Evolutionary conservation across 2,888 invertebrate species (phyloP).

Genomic region (Thymelicus lineola): DNA sequence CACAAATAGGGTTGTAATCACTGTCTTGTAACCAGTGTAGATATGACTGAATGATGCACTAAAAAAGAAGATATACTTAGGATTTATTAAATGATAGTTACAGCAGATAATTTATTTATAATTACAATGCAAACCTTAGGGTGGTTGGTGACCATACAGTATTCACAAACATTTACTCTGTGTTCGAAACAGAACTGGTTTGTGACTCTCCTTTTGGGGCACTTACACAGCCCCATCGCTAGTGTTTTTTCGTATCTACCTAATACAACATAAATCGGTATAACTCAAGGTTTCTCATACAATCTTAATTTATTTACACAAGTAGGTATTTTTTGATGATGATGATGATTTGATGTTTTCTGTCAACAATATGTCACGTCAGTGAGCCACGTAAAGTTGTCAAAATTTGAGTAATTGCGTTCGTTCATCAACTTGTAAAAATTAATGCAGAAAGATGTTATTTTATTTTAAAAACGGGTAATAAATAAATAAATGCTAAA

Average conservation of each 20-base stretch:
- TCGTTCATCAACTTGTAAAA: not conserved
- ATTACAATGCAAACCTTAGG: slow-evolving; percentile 89
- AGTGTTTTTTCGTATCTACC: not conserved
- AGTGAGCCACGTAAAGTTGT: slow-evolving; percentile 62
- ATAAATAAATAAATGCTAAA: no score
- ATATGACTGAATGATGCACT: slow-evolving; percentile 99
- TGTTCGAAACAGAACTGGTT: slow-evolving; percentile 99
- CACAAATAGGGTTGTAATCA: slow-evolving; percentile 97
- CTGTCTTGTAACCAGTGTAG: slow-evolving; percentile 99
- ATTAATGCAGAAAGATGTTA: no score
- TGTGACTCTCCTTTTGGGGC: slow-evolving; percentile 98
- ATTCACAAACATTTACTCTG: slow-evolving; percentile 99
- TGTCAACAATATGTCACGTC: slow-evolving; percentile 10
- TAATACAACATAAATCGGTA: slow-evolving; percentile 2
- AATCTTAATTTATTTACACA: slow-evolving; percentile 1
- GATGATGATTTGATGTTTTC: slow-evolving; percentile 9
- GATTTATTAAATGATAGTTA: not conserved
- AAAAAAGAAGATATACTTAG: slow-evolving; percentile 56
- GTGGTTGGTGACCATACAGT: slow-evolving; percentile 98
- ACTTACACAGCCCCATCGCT: slow-evolving; percentile 98
- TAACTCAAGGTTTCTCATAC: not conserved
- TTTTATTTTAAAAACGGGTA: no score
- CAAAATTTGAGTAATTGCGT: slow-evolving; percentile 26
- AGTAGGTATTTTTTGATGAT: slow-evolving; percentile 1
- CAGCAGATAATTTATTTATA: not conserved